phyloP scores from a whole-genome alignment of 2,113 vertebrate genomes.

The Eubucco bourcierii region DNA sequence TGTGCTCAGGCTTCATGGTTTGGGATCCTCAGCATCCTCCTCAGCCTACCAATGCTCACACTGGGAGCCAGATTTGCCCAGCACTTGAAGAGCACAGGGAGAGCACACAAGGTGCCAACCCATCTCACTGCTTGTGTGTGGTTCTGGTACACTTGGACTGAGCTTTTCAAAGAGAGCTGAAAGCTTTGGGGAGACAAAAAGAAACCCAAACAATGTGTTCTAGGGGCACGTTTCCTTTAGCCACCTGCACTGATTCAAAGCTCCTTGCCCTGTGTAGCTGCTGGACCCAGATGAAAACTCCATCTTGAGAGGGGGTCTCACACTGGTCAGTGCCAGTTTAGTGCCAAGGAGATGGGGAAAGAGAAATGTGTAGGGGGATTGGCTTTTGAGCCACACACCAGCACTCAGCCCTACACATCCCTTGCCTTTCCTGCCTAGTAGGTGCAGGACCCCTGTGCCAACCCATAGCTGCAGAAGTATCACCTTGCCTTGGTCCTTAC shows the following conservation, averaged over 20 bases:
- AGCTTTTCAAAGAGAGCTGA: background rate
- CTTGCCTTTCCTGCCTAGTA: background rate
- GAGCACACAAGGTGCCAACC: fast-evolving
- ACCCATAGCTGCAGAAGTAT: background rate
- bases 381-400: background rate
- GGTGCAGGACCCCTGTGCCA: background rate
- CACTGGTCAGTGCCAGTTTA: background rate
- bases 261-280: background rate
- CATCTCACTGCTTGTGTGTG: fast-evolving
- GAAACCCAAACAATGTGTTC: background rate
- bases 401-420: background rate
- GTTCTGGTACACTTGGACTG: background rate
- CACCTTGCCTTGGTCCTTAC: fast-evolving
- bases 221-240: background rate
- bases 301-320: background rate
- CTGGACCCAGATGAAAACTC: background rate
- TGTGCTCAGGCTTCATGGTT: background rate
- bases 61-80: background rate
- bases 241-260: background rate
- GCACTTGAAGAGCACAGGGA: fast-evolving
- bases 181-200: background rate
- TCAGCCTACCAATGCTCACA: fast-evolving
- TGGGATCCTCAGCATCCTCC: background rate
- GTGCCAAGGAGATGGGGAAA: fast-evolving
- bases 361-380: background rate